These are phyloP conservation scores for Etia nguti DNA, from an alignment of 2,113 vertebrate genomes.

Conservation along the genomic window DNA sequence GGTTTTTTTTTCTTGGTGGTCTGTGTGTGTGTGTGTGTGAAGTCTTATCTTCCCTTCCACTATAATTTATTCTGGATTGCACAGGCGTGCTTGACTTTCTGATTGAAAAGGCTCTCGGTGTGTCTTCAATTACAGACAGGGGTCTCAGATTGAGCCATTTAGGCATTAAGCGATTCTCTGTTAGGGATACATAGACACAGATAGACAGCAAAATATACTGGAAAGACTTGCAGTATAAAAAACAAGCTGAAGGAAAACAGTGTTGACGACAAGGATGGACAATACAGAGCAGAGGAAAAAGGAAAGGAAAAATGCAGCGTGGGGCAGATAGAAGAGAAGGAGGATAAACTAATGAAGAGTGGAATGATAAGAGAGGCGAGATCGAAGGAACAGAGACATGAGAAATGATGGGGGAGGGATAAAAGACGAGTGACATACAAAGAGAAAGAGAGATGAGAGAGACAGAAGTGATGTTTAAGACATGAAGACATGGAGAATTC, in stretches of 20 bases:
- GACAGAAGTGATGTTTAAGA: background rate
- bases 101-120: conserved; percentile 17
- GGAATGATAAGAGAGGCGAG: background rate
- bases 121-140: background rate
- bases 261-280: background rate
- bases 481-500: background rate
- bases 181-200: background rate
- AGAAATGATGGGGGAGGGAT: background rate
- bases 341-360: conserved; percentile 9
- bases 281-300: background rate
- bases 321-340: background rate
- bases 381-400: background rate
- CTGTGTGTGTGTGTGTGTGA: background rate
- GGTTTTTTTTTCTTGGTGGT: accelerated
- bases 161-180: background rate
- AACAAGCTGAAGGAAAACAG: background rate
- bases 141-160: conserved; percentile 1
- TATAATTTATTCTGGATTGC: conserved; percentile 13
- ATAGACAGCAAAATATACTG: background rate
- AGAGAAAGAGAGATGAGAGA: conserved; percentile 18
- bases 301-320: background rate
- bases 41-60: background rate
- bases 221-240: background rate
- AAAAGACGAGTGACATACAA: background rate
- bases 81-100: background rate